Conservation (phyloP, 2,888 invertebrate genomes). For the Campoplex nolae region DNA sequence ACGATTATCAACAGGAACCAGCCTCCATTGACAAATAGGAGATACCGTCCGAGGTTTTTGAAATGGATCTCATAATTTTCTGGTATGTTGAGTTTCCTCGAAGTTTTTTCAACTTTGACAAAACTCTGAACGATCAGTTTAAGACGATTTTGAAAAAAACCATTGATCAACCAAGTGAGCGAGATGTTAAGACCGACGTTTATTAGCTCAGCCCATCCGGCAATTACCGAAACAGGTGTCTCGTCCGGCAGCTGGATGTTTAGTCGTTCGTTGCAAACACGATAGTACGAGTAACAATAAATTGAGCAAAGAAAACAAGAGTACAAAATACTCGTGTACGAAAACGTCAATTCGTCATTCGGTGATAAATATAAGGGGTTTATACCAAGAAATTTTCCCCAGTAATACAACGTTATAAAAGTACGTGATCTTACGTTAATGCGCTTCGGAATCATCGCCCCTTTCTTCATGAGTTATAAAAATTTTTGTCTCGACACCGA, state of each 20-base stretch:
- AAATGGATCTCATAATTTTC: conserved; percentile 39
- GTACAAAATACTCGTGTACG: conserved; percentile 45
- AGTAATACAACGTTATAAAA: conserved; percentile 39
- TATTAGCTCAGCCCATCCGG: background rate
- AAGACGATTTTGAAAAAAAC: conserved; percentile 41
- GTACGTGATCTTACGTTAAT: conserved; percentile 15
- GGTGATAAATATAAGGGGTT: conserved; percentile 39
- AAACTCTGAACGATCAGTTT: conserved; percentile 29
- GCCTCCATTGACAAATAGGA: background rate
- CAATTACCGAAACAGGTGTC: conserved; percentile 42
- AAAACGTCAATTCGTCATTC: conserved; percentile 38
- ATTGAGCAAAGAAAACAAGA: conserved; percentile 12
- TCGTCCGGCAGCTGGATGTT: conserved; percentile 13
- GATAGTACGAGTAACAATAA: conserved; percentile 17
- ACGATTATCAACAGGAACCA: background rate
- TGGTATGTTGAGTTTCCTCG: conserved; percentile 32
- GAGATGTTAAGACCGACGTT: background rate
- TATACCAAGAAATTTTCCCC: conserved; percentile 52
- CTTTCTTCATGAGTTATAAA: conserved; percentile 11
- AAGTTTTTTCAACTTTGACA: conserved; percentile 3
- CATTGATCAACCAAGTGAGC: conserved; percentile 31
- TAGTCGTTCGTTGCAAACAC: background rate
- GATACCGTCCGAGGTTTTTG: conserved; percentile 10
- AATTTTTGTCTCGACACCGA: conserved; percentile 2
- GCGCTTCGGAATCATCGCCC: background rate